These are phyloP conservation scores for Channa striata DNA, from an alignment of 2,797 vertebrate genomes.

Conservation along the genomic window DNA sequence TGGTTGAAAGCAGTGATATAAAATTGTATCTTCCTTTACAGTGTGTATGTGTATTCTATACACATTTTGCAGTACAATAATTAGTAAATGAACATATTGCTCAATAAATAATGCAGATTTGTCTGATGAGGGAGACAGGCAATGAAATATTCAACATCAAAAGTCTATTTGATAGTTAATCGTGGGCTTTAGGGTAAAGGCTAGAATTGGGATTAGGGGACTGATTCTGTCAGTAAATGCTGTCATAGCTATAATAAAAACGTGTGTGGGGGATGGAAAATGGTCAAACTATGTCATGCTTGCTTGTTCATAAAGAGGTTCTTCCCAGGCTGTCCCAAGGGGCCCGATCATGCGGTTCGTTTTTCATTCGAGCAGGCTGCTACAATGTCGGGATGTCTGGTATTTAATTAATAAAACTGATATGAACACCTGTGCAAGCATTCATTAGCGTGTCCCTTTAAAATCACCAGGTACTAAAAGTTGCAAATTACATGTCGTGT, in stretches of 20 bases:
- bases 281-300: slow-evolving; percentile 3
- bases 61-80: slow-evolving; percentile 18
- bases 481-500: slow-evolving; percentile 43
- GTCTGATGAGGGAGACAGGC: not conserved
- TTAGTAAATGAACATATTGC: slow-evolving; percentile 11
- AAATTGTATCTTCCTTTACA: slow-evolving; percentile 30
- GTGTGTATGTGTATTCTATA: slow-evolving; percentile 11
- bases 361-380: slow-evolving; percentile 41
- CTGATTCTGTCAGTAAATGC: not conserved
- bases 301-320: not conserved
- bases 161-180: too few species aligned
- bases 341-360: slow-evolving; percentile 8
- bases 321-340: slow-evolving; percentile 11
- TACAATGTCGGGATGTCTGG: slow-evolving; percentile 37
- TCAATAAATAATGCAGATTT: slow-evolving; percentile 5
- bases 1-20: slow-evolving; percentile 25
- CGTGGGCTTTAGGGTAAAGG: too few species aligned
- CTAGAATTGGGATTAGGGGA: too few species aligned
- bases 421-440: slow-evolving; percentile 56
- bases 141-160: too few species aligned
- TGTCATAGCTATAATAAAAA: too few species aligned
- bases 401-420: slow-evolving; percentile 60
- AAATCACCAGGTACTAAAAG: slow-evolving; percentile 26
- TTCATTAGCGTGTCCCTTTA: slow-evolving; percentile 49
- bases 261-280: not conserved